Evolutionary conservation across 2,888 invertebrate species (phyloP), one percentile per base, ranked within the genome.

Genomic region (Leptopilina drosophilae): DNA sequence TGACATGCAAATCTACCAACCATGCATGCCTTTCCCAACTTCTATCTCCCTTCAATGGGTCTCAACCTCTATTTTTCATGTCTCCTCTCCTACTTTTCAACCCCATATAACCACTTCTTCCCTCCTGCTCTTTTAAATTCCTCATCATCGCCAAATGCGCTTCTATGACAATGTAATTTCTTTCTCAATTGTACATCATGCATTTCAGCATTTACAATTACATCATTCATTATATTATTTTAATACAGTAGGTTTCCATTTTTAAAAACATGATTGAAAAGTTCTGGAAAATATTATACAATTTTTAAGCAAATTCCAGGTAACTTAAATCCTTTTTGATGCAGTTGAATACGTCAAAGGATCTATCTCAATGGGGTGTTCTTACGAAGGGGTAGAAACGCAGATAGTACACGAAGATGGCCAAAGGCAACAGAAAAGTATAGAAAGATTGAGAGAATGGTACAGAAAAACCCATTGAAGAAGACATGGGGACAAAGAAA

Each of bases 1-100:
- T 91, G 91, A 90, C 87, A 91, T 91, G 91, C 87, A 91, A 91
- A 91, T 91, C 85, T 80, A 84, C 81, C 85, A 85, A 80, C 85
- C 86, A 84, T 86, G 85, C 85, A 85, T 88, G 87, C 83, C 85
- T 84, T 84, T 84, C 84, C 78, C 78, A 80, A 56, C 76, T 66
- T 66, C 42, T 66, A 46, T 66, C 66, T 15, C 66, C n/a, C 56
- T 73, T 73, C 56, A 56, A 33, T 33, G 5, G 53, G 53, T 33
- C 49, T 73, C 53, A n/a, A 40, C 33, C 73, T 73, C 69, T 73
- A 56, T 56, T n/a, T 33, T 56, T 73, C 56, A 12, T 15, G 40
- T 53, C 46, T 65, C 26, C 33, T 26, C 77, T 64, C 53, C 65
- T 65, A 53, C 64, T 56, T 53, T 42, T 12, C 26, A 76, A 14